Percentiles rank a stretch among this genome's conserved stretches.
Evolutionary conservation across 2,797 vertebrate genomes (phyloP).

Genomic region (Gouania willdenowi): DNA sequence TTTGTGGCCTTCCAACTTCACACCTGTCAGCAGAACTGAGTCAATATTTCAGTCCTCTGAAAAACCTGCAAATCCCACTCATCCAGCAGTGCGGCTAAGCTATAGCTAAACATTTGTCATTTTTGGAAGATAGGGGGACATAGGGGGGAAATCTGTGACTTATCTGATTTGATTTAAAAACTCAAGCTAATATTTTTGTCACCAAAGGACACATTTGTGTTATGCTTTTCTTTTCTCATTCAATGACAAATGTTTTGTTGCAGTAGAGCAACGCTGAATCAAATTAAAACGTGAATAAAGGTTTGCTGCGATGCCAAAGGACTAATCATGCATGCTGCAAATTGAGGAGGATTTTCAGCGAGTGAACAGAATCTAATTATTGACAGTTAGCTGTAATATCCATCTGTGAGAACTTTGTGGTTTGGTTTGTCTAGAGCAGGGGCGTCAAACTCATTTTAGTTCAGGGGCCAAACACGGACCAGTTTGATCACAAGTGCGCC

Average conservation of each 20-base stretch:
- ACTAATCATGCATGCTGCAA: conserved; percentile 42
- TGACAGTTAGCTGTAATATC: conserved; percentile 52
- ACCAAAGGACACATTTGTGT: not conserved
- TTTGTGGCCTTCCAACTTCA: not conserved
- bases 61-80: conserved; percentile 30
- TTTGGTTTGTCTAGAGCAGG: too few species aligned
- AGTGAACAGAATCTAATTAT: conserved; percentile 63
- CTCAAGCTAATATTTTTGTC: conserved; percentile 14
- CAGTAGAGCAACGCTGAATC: conserved; percentile 47
- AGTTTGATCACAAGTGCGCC: too few species aligned
- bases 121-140: too few species aligned
- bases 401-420: conserved; percentile 35
- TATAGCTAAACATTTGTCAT: conserved; percentile 34
- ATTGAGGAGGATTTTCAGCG: conserved; percentile 46
- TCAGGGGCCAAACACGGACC: too few species aligned
- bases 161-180: conserved; percentile 1
- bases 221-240: not conserved
- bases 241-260: conserved; percentile 45
- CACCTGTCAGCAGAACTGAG: conserved; percentile 6
- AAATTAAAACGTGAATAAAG: conserved; percentile 53
- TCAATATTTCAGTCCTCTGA: conserved; percentile 5
- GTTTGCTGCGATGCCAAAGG: conserved; percentile 43
- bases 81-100: conserved; percentile 30
- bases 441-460: too few species aligned
- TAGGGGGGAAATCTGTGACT: too few species aligned